Conservation (phyloP, 2,797 vertebrate species). For the Adelosebastes latens region DNA sequence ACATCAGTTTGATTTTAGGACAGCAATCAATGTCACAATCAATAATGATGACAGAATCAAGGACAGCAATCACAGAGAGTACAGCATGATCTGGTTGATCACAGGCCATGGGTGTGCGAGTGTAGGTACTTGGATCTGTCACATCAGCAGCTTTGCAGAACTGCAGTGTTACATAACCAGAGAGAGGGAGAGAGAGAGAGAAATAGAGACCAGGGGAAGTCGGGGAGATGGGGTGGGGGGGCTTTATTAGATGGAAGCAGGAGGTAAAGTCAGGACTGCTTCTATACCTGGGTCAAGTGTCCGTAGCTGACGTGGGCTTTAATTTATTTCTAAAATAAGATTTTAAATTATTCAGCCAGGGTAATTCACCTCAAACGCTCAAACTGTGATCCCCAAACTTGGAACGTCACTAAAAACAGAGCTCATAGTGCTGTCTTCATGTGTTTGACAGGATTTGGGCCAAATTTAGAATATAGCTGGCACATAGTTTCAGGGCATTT, state of each 20-base stretch:
- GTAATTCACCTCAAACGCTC: not conserved
- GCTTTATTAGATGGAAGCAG: slow-evolving; percentile 4
- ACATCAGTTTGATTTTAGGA: slow-evolving; percentile 8
- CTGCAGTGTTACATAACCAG: slow-evolving; percentile 81
- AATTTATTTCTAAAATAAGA: not conserved
- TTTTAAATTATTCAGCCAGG: not conserved
- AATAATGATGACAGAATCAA: slow-evolving; percentile 31
- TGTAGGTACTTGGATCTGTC: slow-evolving; percentile 69
- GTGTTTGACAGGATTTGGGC: slow-evolving; percentile 35
- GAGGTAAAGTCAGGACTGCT: slow-evolving; percentile 20
- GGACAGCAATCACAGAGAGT: slow-evolving; percentile 38
- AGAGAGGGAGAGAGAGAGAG: slow-evolving; percentile 26
- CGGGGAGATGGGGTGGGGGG: not conserved
- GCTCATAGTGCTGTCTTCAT: not conserved
- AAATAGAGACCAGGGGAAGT: slow-evolving; percentile 13
- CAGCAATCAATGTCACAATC: slow-evolving; percentile 26
- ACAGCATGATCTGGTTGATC: slow-evolving; percentile 48
- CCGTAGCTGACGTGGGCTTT: not conserved
- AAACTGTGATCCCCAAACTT: slow-evolving; percentile 10
- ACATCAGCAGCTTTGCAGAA: slow-evolving; percentile 81
- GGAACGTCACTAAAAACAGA: not conserved
- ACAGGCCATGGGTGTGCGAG: slow-evolving; percentile 15
- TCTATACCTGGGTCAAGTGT: slow-evolving; percentile 8
- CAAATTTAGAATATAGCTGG: slow-evolving; percentile 35
- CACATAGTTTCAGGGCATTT: slow-evolving; percentile 34